Evolutionary conservation across 2,888 invertebrate species (phyloP).

Genomic region (Caenorhabditis panamensis): DNA sequence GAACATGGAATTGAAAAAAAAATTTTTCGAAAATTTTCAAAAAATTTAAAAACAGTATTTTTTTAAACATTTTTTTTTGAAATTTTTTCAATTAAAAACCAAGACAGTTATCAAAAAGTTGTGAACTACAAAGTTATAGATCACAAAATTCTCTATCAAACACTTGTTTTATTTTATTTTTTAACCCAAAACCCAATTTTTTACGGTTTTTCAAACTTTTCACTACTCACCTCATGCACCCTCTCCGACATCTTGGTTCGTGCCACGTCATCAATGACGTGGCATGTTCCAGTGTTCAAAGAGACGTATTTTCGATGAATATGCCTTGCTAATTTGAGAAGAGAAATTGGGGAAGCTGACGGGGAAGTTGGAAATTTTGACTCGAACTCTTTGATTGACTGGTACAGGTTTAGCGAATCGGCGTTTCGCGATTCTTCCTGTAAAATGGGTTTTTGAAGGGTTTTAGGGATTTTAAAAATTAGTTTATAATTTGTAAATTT

Average conservation of each 20-base stretch:
- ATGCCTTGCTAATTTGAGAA: slow-evolving; percentile 50
- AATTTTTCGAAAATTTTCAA: too few relatives aligned
- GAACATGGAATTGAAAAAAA: too few relatives aligned
- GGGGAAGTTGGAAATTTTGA: slow-evolving; percentile 19
- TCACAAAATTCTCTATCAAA: too few relatives aligned
- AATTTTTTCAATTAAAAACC: too few relatives aligned
- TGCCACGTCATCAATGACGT: slow-evolving; percentile 26
- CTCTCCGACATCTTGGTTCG: slow-evolving; percentile 33
- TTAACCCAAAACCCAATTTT: too few relatives aligned
- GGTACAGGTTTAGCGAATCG: slow-evolving; percentile 52
- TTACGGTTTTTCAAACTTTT: too few relatives aligned
- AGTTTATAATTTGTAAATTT: neutral
- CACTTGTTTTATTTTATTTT: too few relatives aligned
- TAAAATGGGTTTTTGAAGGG: neutral
- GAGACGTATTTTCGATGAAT: slow-evolving; percentile 56
- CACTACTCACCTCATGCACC: slow-evolving; percentile 57
- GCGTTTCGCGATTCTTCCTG: slow-evolving; percentile 50
- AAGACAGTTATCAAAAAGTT: too few relatives aligned
- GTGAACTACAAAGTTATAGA: too few relatives aligned
- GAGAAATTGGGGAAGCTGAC: slow-evolving; percentile 19
- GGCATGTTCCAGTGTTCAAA: slow-evolving; percentile 53
- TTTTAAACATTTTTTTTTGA: too few relatives aligned
- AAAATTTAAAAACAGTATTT: too few relatives aligned
- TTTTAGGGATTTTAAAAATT: neutral
- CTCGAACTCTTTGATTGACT: slow-evolving; percentile 37